Evolutionary conservation across 2,797 vertebrate genomes (phyloP).

Genomic region (Enteromius anoplus): DNA sequence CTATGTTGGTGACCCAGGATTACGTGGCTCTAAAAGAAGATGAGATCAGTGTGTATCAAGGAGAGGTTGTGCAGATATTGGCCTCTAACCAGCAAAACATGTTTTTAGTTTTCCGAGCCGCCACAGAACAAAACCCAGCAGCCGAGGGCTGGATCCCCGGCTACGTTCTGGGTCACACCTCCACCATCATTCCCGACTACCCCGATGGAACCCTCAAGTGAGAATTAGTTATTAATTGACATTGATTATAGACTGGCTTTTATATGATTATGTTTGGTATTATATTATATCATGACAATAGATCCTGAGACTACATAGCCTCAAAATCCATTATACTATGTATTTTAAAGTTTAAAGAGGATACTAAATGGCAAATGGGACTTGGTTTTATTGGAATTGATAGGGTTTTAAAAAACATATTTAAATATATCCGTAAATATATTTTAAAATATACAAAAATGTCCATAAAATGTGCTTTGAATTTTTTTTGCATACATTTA

Average conservation of each 20-base stretch:
- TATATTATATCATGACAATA: neutral
- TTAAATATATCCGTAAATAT: neutral
- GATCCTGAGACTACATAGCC: neutral
- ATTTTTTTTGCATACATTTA: neutral
- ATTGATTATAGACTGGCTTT: neutral
- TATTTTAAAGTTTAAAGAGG: neutral
- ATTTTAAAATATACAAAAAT: neutral
- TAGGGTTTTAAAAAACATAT: neutral
- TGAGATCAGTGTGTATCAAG: conserved; percentile 98
- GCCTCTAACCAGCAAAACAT: conserved; percentile 99
- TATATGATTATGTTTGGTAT: neutral
- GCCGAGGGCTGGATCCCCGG: conserved; percentile 99
- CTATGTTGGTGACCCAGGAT: conserved; percentile 99
- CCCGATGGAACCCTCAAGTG: conserved; percentile 94
- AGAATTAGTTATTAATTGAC: conserved; percentile 61
- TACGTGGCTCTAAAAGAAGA: conserved; percentile 99
- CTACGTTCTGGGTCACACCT: conserved; percentile 97
- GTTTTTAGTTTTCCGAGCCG: conserved; percentile 99
- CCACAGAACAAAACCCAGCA: conserved; percentile 95
- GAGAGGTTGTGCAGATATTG: conserved; percentile 98
- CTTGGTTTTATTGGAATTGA: neutral
- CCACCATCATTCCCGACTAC: conserved; percentile 87
- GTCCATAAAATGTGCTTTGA: neutral
- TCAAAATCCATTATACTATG: neutral
- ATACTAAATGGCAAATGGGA: neutral